Evolutionary conservation across 2,888 invertebrate genomes (phyloP), one percentile per base, ranked within the genome.

Genomic region (Scotopteryx bipunctaria): DNA sequence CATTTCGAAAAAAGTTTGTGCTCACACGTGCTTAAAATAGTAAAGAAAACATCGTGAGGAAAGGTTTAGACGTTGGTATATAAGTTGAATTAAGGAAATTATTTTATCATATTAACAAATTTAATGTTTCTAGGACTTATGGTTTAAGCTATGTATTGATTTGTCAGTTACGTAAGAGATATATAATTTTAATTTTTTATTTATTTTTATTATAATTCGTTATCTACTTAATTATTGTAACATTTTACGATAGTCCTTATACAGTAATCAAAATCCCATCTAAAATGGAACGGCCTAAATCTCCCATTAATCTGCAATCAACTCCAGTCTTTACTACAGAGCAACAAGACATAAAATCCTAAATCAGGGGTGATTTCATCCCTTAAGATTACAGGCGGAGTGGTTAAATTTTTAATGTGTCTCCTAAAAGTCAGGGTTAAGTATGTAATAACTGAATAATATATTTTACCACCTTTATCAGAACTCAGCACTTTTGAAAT

Each of bases 351-450:
- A 45, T 54, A 54, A 54, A 54, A 41, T 44, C 35, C 40, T 23
- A 35, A 48, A 54, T 40, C 44, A 40, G 25, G 48, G 15, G 36
- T 23, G 32, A 35, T 40, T 54, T 36, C 48, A 36, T 40, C 54
- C 51, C 43, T 21, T 53, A 44, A 48, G 48, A 50, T 43, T 50
- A 38, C 36, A 42, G 32, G 42, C 38, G 6, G 23, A 33, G 23
- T 19, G n/a, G 32, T 45, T 48, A 54, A 44, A 48, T 48, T 48
- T 54, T 54, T 48, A 54, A 54, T 48, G 36, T 14, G 44, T 44
- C 47, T 37, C 23, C 33, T 54, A 37, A 49, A 47, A 38, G 41
- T 32, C 40, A 41, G 37, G 54, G 54, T 44, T 44, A 45, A 49
- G 53, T 29, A 31, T 44, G 44, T 36, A 40, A 36, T 49, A 54